phyloP scores from a whole-genome alignment of 2,888 invertebrate genomes.

The Salpingus planirostris region DNA sequence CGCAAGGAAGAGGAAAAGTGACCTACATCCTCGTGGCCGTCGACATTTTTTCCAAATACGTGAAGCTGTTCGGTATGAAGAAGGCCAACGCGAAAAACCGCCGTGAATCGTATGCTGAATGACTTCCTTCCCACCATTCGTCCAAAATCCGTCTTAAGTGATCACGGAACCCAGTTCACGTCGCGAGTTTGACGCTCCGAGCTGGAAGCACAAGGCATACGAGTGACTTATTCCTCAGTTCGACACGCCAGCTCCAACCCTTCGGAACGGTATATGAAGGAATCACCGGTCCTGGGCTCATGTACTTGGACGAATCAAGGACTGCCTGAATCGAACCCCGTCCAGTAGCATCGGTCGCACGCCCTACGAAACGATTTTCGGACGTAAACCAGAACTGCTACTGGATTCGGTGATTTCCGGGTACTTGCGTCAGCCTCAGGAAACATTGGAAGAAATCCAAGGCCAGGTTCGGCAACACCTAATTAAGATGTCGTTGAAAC shows the following conservation, averaged over 20 bases:
- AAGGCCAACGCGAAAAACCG: neutral
- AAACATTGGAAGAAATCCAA: neutral
- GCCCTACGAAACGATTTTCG: neutral
- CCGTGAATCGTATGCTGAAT: neutral
- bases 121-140: neutral
- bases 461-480: neutral
- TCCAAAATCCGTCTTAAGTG: neutral
- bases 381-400: neutral
- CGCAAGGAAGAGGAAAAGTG: neutral
- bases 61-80: neutral
- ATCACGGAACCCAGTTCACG: neutral
- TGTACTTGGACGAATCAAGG: neutral
- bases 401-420: neutral
- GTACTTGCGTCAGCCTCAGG: neutral
- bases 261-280: neutral
- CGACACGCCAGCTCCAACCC: neutral
- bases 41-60: neutral
- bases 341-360: neutral
- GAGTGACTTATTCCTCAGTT: neutral
- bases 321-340: neutral
- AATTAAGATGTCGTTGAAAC: neutral
- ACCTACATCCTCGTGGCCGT: neutral
- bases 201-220: neutral
- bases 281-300: neutral
- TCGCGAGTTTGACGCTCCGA: neutral